These are phyloP conservation scores for Auanema sp. DNA, from an alignment of 2,888 invertebrate species.

Conservation along the genomic window DNA sequence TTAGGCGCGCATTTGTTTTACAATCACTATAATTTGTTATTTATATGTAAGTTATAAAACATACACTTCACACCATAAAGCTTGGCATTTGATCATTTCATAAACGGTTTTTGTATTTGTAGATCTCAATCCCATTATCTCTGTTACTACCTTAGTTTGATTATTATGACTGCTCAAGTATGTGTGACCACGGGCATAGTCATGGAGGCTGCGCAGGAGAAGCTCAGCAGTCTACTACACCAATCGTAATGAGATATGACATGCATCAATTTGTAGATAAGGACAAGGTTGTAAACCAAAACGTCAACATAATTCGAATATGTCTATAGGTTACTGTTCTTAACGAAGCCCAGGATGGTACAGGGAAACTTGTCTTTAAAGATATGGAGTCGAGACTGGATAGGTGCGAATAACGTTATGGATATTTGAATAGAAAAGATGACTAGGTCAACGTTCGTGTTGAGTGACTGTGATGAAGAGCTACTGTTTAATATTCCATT, in stretches of 20 bases:
- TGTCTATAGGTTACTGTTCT: conserved; percentile 77
- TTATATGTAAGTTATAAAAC: conserved; percentile 1
- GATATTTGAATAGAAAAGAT: neutral
- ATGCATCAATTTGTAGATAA: conserved; percentile 38
- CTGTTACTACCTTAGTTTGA: neutral
- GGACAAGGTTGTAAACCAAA: conserved; percentile 27
- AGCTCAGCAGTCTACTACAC: conserved; percentile 10
- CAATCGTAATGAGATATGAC: conserved; percentile 37
- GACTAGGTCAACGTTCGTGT: conserved; percentile 70
- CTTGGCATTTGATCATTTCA: conserved; percentile 17
- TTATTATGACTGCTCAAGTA: conserved; percentile 5
- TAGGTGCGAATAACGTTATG: conserved; percentile 69
- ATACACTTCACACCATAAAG: neutral
- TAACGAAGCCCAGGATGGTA: conserved; percentile 83
- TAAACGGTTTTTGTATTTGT: conserved; percentile 5
- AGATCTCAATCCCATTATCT: neutral
- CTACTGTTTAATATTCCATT: conserved; percentile 95
- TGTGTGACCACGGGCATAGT: conserved; percentile 29
- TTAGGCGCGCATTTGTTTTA: no score
- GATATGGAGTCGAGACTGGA: conserved; percentile 79
- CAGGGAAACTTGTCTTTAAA: conserved; percentile 86
- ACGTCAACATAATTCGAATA: conserved; percentile 1
- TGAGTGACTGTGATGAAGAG: conserved; percentile 94
- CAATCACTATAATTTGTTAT: no score
- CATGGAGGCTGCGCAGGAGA: conserved; percentile 26